These are phyloP conservation scores for Hyposmocoma kahamanoa DNA, from an alignment of 1,140 invertebrate genomes.

Conservation along the genomic window DNA sequence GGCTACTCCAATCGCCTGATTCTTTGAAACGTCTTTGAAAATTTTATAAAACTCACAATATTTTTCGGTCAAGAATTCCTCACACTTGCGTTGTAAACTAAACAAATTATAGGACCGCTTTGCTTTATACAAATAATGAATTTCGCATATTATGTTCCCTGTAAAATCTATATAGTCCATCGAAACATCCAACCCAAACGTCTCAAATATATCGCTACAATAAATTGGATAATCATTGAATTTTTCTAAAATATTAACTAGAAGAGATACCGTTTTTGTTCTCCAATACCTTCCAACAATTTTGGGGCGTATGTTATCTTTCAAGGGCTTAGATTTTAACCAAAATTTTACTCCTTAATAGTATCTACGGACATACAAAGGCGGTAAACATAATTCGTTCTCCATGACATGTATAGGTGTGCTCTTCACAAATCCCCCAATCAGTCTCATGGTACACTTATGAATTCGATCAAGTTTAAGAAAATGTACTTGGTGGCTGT, in stretches of 20 bases:
- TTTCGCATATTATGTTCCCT: neutral
- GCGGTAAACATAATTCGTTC: neutral
- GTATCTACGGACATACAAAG: neutral
- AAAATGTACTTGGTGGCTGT: slow-evolving; percentile 4
- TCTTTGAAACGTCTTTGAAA: slow-evolving; percentile 1
- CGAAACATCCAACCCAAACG: neutral
- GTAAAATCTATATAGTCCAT: neutral
- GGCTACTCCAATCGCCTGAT: neutral
- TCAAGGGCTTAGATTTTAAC: neutral
- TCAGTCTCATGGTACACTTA: slow-evolving; percentile 11
- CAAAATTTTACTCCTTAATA: neutral
- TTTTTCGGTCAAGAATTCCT: neutral
- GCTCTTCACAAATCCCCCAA: slow-evolving; percentile 12
- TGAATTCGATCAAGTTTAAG: slow-evolving; percentile 11
- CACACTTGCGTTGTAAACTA: neutral
- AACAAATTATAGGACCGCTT: neutral
- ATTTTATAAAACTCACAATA: neutral
- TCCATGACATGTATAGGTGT: slow-evolving; percentile 12
- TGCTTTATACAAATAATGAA: neutral
- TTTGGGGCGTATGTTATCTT: neutral
- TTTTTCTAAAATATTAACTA: neutral
- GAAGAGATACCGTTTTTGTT: neutral
- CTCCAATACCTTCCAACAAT: slow-evolving; percentile 1
- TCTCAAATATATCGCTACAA: neutral
- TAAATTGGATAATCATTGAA: neutral